A percentile compares a stretch with the other conserved stretches of the same genome.
Evolutionary conservation across 2,113 vertebrate species (phyloP).

Genomic region (Campylorhamphus procurvoides): DNA sequence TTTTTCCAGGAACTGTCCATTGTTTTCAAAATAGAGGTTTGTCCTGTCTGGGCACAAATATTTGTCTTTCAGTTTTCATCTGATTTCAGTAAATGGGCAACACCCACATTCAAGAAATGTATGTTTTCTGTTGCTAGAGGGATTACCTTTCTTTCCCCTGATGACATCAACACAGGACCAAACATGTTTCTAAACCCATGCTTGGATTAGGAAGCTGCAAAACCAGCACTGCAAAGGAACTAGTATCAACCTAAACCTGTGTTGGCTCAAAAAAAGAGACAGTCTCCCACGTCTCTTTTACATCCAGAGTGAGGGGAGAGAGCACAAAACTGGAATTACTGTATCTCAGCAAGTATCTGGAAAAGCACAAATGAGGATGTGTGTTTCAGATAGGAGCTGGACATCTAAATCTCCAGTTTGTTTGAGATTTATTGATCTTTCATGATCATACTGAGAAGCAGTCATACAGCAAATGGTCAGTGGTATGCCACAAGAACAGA

Average conservation of each 20-base stretch:
- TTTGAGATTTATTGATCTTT: background rate
- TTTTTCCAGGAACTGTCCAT: background rate
- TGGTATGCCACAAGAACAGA: background rate
- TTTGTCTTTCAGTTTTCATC: conserved; percentile 13
- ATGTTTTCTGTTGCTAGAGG: background rate
- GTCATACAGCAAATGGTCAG: background rate
- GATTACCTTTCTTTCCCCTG: background rate
- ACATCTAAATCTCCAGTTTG: background rate
- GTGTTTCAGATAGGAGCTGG: background rate
- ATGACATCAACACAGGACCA: background rate
- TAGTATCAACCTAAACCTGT: background rate
- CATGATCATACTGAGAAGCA: background rate
- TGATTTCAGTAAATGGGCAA: background rate
- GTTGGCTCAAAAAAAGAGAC: background rate
- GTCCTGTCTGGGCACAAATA: background rate
- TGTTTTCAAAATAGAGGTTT: background rate
- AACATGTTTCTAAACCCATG: background rate
- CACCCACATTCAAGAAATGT: background rate
- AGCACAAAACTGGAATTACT: background rate
- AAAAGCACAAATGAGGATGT: background rate
- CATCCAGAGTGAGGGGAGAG: background rate
- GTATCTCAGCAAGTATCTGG: background rate
- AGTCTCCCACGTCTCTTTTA: background rate
- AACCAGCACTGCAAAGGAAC: background rate
- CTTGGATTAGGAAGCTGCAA: background rate